phyloP scores from a whole-genome alignment of 2,113 vertebrate genomes.

The Phyllostomus discolor region DNA sequence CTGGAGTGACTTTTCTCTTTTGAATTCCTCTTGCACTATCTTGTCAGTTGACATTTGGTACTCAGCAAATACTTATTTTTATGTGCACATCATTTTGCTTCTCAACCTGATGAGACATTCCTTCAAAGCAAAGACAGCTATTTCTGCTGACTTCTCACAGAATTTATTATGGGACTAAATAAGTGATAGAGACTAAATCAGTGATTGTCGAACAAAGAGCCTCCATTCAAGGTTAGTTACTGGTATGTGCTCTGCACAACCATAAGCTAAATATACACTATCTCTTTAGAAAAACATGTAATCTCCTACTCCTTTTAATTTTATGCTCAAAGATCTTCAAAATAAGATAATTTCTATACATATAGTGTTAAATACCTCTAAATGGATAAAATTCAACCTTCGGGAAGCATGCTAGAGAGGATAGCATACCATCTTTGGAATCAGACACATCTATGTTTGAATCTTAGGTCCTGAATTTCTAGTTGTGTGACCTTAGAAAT shows the following conservation, averaged over 20 bases:
- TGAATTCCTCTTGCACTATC: not conserved
- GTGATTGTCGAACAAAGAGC: not conserved
- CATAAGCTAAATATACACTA: not conserved
- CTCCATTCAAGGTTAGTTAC: not conserved
- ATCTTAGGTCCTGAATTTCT: not conserved
- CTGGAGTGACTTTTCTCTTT: not conserved
- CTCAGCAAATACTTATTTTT: not conserved
- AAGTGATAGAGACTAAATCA: not conserved
- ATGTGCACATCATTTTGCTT: not conserved
- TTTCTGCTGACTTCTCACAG: not conserved
- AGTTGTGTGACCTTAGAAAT: not conserved
- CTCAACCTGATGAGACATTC: not conserved
- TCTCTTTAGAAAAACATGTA: not conserved
- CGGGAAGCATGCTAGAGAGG: not conserved
- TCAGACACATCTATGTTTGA: not conserved
- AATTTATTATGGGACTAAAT: not conserved
- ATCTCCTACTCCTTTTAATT: not conserved
- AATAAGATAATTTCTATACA: not conserved
- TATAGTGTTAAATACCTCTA: not conserved
- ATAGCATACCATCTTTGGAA: not conserved
- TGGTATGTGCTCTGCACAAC: not conserved
- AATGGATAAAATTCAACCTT: not conserved
- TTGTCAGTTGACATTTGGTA: not conserved
- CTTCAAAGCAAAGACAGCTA: not conserved
- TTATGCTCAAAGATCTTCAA: not conserved